phyloP scores from a whole-genome alignment of 2,113 vertebrate species.

The Ctenomys sociabilis region DNA sequence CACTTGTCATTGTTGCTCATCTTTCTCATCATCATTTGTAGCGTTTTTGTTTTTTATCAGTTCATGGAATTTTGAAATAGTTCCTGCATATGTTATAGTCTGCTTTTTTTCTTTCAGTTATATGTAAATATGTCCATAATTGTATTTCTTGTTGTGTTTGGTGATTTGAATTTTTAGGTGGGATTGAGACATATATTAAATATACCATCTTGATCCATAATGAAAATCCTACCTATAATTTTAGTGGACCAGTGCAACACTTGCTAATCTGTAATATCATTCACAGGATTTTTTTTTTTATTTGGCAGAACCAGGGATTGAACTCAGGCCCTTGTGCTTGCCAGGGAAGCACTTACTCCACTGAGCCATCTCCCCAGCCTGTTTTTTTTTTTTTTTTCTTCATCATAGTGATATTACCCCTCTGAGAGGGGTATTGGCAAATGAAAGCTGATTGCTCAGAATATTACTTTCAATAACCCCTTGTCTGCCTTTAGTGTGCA shows the following conservation, averaged over 20 bases:
- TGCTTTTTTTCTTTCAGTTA: conserved; percentile 24
- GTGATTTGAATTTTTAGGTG: conserved; percentile 11
- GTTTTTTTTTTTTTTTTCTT: conserved; percentile 16
- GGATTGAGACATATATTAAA: conserved; percentile 36
- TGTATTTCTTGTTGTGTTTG: conserved; percentile 15
- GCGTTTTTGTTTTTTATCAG: neutral
- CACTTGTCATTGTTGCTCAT: neutral
- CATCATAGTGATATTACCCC: neutral
- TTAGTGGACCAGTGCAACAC: conserved; percentile 6
- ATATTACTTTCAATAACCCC: conserved; percentile 34
- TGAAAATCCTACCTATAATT: conserved; percentile 51
- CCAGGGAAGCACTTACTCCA: too few relatives aligned
- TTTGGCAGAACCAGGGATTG: too few relatives aligned
- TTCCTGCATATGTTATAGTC: conserved; percentile 13
- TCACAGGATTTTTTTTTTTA: neutral
- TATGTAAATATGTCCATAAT: conserved; percentile 32
- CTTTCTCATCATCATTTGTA: neutral
- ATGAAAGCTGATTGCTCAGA: conserved; percentile 49
- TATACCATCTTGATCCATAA: conserved; percentile 41
- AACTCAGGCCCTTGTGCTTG: too few relatives aligned
- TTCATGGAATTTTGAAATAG: conserved; percentile 44
- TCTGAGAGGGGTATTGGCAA: conserved; percentile 34
- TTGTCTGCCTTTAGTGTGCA: neutral
- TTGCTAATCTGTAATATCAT: conserved; percentile 44
- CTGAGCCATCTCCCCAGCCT: too few relatives aligned